A percentile compares a stretch with the other conserved stretches of the same genome.
phyloP scores from a whole-genome alignment of 2,888 invertebrate genomes.

The Ormyrus nitidulus region DNA sequence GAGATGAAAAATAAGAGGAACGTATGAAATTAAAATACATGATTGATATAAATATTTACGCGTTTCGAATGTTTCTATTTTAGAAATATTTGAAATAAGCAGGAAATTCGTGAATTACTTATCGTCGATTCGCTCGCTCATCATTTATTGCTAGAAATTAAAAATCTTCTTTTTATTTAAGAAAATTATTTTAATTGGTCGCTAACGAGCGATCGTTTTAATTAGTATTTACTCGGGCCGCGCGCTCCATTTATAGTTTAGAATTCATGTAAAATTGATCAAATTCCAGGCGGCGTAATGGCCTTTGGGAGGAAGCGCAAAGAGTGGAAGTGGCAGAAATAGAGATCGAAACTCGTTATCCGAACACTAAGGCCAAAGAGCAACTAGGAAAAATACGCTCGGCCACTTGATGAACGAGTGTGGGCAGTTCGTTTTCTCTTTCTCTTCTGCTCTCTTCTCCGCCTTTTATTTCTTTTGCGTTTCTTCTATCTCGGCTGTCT shows the following conservation, averaged over 20 bases:
- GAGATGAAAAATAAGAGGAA: too few species aligned
- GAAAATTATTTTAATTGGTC: constrained; percentile 1
- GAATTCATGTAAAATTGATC: constrained; percentile 50
- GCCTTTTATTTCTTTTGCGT: constrained; percentile 17
- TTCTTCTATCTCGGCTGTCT: constrained; percentile 52
- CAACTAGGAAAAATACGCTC: constrained; percentile 49
- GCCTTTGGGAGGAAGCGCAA: constrained; percentile 20
- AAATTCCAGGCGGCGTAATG: constrained; percentile 23
- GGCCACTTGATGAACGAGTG: constrained; percentile 57
- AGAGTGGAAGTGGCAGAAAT: constrained; percentile 44
- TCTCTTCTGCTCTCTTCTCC: constrained; percentile 1
- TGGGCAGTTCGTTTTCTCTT: constrained; percentile 44
- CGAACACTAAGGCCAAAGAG: constrained; percentile 43
- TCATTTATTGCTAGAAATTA: too few species aligned
- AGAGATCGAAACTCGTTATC: constrained; percentile 54
- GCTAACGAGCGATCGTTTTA: too few species aligned
- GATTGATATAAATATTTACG: too few species aligned
- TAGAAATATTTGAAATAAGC: too few species aligned
- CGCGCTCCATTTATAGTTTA: too few species aligned
- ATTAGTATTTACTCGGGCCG: too few species aligned
- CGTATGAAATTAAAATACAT: too few species aligned
- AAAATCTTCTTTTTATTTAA: not conserved
- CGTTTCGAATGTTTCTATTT: too few species aligned
- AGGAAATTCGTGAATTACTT: too few species aligned
- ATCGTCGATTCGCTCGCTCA: too few species aligned